Percentiles rank a stretch among this genome's conserved stretches.
phyloP scores from a whole-genome alignment of 2,888 invertebrate species.

The Protonemura montana region DNA sequence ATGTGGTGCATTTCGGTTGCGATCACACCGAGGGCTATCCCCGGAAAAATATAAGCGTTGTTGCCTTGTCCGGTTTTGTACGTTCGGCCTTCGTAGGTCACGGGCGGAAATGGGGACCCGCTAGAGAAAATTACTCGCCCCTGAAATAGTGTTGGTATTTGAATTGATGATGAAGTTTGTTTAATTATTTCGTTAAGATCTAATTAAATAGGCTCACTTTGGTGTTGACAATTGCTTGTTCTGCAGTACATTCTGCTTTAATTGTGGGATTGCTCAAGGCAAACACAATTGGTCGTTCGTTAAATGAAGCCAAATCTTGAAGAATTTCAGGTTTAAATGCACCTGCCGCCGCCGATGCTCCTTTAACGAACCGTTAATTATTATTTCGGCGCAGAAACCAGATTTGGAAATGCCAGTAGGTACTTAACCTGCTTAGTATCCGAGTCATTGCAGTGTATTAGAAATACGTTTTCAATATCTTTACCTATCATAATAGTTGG shows the following conservation, averaged over 20 bases:
- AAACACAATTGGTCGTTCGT: constrained; percentile 91
- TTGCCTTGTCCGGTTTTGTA: constrained; percentile 96
- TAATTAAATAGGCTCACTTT: too few relatives aligned
- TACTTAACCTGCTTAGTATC: too few relatives aligned
- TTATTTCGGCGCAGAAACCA: too few relatives aligned
- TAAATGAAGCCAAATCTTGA: constrained; percentile 83
- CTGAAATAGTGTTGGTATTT: constrained; percentile 61
- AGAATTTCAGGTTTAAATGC: constrained; percentile 90
- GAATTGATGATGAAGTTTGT: background rate
- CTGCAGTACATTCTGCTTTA: constrained; percentile 98
- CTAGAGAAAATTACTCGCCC: constrained; percentile 94
- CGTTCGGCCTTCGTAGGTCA: constrained; percentile 77
- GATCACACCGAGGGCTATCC: constrained; percentile 92
- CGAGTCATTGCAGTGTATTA: too few relatives aligned
- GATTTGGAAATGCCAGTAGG: too few relatives aligned
- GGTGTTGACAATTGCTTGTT: constrained; percentile 90
- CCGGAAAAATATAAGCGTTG: constrained; percentile 97
- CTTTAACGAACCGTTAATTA: constrained; percentile 59
- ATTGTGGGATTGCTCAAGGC: constrained; percentile 98
- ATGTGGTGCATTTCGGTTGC: constrained; percentile 94
- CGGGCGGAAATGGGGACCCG: constrained; percentile 94
- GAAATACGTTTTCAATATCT: constrained; percentile 48
- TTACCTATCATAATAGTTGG: constrained; percentile 88
- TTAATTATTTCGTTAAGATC: too few relatives aligned
- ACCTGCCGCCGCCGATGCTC: constrained; percentile 91